Conservation (phyloP, 1,140 invertebrate genomes). For the Diorhabda carinulata region DNA sequence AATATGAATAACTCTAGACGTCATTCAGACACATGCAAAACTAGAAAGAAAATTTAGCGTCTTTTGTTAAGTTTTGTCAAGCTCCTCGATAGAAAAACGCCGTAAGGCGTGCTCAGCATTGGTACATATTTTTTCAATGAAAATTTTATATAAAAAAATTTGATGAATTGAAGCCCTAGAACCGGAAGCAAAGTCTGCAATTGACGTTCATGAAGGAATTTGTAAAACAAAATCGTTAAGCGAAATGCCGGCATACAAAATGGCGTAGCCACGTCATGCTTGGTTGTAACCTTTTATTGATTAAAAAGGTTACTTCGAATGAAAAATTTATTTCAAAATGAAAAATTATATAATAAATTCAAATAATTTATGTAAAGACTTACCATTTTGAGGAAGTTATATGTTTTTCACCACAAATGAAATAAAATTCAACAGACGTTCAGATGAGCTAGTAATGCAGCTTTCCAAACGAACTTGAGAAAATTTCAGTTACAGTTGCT, state of each 20-base stretch:
- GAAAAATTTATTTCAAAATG: background rate
- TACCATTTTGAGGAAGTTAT: conserved; percentile 27
- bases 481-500: conserved; percentile 10
- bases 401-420: conserved; percentile 22
- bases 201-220: no score
- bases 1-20: no score
- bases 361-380: conserved; percentile 13
- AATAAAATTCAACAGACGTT: conserved; percentile 18
- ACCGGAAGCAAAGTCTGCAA: no score
- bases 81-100: no score
- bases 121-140: no score
- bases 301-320: conserved; percentile 4
- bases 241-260: conserved; percentile 11
- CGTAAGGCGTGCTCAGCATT: no score
- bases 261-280: background rate
- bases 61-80: no score
- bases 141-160: no score
- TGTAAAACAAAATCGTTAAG: background rate
- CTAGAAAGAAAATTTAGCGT: no score
- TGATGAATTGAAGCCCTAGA: no score
- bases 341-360: no score
- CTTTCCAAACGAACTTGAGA: conserved; percentile 22
- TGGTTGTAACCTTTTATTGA: background rate
- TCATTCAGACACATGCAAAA: no score
- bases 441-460: conserved; percentile 27